Conservation (phyloP, 1,140 invertebrate genomes). For the Varroa destructor region DNA sequence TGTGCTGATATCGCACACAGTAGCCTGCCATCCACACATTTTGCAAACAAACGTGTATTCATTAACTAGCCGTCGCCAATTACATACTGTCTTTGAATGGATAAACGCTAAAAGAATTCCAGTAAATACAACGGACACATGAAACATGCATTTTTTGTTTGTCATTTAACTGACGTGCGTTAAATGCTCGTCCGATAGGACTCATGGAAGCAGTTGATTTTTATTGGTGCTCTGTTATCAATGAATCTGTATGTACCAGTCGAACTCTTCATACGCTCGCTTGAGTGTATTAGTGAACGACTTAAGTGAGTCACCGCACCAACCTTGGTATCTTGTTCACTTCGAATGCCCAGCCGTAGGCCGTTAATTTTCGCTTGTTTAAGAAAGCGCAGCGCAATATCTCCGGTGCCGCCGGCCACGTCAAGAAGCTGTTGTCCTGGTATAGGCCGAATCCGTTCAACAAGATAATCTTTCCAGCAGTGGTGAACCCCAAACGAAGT, state of each 20-base stretch:
- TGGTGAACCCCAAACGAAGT: constrained; percentile 92
- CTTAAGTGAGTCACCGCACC: neutral
- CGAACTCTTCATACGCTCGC: no score
- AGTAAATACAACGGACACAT: neutral
- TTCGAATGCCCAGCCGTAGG: constrained; percentile 1
- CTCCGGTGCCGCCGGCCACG: constrained; percentile 89
- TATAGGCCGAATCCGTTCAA: constrained; percentile 60
- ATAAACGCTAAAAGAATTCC: constrained; percentile 27
- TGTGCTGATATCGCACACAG: constrained; percentile 83
- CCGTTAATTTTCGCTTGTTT: constrained; percentile 49
- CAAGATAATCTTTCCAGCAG: constrained; percentile 91
- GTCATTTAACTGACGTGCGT: no score
- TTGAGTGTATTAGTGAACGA: no score
- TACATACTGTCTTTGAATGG: constrained; percentile 42
- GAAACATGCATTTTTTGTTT: no score
- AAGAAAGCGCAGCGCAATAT: constrained; percentile 73
- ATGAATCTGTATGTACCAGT: no score
- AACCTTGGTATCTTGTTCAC: constrained; percentile 2
- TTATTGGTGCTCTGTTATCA: no score
- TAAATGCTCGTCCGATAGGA: no score
- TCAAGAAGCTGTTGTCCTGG: constrained; percentile 69
- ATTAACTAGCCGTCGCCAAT: constrained; percentile 39
- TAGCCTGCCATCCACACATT: constrained; percentile 46
- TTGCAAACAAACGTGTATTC: constrained; percentile 23
- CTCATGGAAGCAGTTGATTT: no score